These are phyloP conservation scores for Buathra laborator DNA, from an alignment of 2,888 invertebrate genomes.

Conservation along the genomic window DNA sequence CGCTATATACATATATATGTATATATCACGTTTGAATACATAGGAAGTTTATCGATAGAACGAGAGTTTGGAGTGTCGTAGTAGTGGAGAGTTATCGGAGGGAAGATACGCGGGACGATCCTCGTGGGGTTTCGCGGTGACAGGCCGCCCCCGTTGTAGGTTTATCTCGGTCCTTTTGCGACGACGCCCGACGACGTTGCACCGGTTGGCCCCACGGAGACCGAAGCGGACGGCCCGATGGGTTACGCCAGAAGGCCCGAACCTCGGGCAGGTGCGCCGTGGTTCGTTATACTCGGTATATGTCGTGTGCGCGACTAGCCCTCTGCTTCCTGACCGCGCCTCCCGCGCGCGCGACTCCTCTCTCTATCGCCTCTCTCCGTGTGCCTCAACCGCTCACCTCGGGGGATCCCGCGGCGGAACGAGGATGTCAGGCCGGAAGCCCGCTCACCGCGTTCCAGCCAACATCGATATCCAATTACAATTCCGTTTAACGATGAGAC, in stretches of 20 bases:
- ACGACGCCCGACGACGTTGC: constrained; percentile 67
- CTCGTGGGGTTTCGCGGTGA: constrained; percentile 69
- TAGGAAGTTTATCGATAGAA: background rate
- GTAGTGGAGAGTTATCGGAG: constrained; percentile 13
- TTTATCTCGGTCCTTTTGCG: constrained; percentile 21
- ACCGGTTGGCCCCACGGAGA: constrained; percentile 56
- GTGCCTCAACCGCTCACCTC: constrained; percentile 28
- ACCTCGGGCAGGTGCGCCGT: constrained; percentile 62
- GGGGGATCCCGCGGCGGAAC: constrained; percentile 27
- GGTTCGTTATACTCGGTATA: background rate
- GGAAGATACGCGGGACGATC: constrained; percentile 55
- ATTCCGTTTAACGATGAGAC: constrained; percentile 41
- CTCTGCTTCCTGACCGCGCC: constrained; percentile 60
- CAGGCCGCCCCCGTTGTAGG: constrained; percentile 57
- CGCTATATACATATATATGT: background rate
- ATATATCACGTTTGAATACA: background rate
- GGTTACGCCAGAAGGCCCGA: constrained; percentile 63
- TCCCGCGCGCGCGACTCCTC: constrained; percentile 34
- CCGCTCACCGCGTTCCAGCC: constrained; percentile 45
- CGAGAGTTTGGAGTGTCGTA: background rate
- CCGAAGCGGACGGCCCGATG: constrained; percentile 40
- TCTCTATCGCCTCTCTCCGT: background rate
- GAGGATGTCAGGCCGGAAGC: constrained; percentile 61
- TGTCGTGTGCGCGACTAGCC: constrained; percentile 52
- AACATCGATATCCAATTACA: constrained; percentile 58